Conservation (phyloP, 2,113 vertebrate genomes). For the Anoplopoma fimbria region DNA sequence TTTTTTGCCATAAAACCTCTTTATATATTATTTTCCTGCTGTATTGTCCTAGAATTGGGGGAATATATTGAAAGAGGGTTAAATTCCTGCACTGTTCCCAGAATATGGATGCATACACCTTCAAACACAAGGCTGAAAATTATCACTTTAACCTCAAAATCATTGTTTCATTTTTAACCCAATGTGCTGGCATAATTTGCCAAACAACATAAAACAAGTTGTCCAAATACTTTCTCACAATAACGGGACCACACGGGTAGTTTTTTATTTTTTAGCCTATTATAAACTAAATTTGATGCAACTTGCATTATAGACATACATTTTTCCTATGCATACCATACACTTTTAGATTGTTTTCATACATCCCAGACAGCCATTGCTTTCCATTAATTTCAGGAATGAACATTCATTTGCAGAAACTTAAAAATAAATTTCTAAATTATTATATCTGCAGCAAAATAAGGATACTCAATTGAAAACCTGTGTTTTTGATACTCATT, state of each 20-base stretch:
- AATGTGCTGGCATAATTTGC: not conserved
- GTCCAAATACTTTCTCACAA: not conserved
- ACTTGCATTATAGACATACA: not conserved
- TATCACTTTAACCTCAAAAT: not conserved
- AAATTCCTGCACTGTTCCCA: not conserved
- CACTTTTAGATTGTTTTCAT: constrained; percentile 11
- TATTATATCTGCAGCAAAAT: not conserved
- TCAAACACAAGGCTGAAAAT: not conserved
- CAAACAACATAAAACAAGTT: constrained; percentile 25
- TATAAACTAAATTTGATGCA: constrained; percentile 1
- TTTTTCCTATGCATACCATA: constrained; percentile 19
- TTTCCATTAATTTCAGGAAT: constrained; percentile 23
- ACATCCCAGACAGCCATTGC: not conserved
- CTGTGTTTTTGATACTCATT: not conserved
- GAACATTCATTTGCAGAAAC: constrained; percentile 21
- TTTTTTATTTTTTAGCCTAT: constrained; percentile 5
- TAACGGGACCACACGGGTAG: constrained; percentile 25
- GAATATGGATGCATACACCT: not conserved
- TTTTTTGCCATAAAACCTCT: constrained; percentile 3
- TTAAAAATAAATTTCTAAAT: too few relatives aligned
- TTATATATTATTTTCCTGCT: not conserved
- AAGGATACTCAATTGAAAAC: not conserved
- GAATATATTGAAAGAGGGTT: not conserved
- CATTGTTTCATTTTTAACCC: not conserved
- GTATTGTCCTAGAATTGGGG: not conserved